A percentile compares a stretch with the other conserved stretches of the same genome.
phyloP scores from a whole-genome alignment of 1,140 invertebrate species.

The Ruditapes philippinarum region DNA sequence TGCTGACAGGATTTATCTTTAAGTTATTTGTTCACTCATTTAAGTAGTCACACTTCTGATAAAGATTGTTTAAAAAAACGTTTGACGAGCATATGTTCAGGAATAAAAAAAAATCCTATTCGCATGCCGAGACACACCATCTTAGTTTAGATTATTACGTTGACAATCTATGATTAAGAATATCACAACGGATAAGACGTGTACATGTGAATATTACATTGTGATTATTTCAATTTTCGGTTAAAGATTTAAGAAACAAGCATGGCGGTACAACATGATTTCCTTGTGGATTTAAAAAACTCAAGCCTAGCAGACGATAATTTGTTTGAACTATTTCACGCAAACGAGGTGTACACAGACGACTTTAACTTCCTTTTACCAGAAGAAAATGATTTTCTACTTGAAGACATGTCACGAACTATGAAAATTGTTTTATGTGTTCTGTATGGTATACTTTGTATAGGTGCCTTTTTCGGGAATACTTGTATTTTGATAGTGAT shows the following conservation, averaged over 20 bases:
- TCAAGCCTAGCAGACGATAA: background rate
- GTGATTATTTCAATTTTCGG: too few species aligned
- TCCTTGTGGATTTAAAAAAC: background rate
- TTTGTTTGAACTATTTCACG: background rate
- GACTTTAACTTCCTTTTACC: background rate
- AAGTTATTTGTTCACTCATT: background rate
- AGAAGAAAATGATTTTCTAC: conserved; percentile 25
- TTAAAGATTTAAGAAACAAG: too few species aligned
- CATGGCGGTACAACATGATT: background rate
- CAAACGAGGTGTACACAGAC: background rate
- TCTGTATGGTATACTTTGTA: conserved; percentile 63
- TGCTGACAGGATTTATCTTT: background rate
- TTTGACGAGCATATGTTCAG: background rate
- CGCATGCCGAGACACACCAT: too few species aligned
- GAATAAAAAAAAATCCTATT: background rate
- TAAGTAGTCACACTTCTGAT: background rate
- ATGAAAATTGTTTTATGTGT: conserved; percentile 52
- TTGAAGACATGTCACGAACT: conserved; percentile 22
- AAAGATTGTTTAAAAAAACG: background rate
- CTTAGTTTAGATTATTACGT: too few species aligned
- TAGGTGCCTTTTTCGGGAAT: conserved; percentile 51
- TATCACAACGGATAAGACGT: too few species aligned
- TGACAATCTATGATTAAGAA: too few species aligned
- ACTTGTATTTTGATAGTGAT: conserved; percentile 52
- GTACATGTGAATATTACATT: too few species aligned